Conservation (phyloP, 2,888 invertebrate species). For the Drosophila bunnanda region DNA sequence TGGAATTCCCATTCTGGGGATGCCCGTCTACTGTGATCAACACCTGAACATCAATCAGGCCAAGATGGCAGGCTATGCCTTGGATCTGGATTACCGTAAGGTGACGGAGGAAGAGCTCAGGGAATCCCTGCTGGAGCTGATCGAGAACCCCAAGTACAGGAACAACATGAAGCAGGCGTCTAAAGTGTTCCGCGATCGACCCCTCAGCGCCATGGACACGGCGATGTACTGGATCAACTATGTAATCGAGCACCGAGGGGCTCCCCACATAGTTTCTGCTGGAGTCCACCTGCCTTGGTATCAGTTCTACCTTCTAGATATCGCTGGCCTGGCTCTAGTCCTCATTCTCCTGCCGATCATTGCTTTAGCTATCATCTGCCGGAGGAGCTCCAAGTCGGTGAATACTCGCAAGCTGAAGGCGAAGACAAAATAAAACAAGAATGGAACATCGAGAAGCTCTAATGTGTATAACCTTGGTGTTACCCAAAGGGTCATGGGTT, state of each 20-base stretch:
- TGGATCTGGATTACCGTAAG: conserved; percentile 66
- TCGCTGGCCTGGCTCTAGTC: not conserved
- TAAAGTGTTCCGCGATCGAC: no score
- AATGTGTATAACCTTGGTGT: no score
- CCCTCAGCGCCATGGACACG: conserved; percentile 73
- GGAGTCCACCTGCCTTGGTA: conserved; percentile 29
- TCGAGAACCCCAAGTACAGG: conserved; percentile 81
- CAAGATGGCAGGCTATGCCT: conserved; percentile 69
- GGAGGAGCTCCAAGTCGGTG: conserved; percentile 1
- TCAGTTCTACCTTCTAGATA: not conserved
- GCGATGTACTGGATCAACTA: conserved; percentile 84
- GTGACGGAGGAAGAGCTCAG: conserved; percentile 69
- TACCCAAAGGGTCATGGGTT: no score
- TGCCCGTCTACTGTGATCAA: conserved; percentile 84
- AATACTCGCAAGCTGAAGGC: not conserved
- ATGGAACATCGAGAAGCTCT: no score
- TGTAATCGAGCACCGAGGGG: conserved; percentile 82
- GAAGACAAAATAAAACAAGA: not conserved
- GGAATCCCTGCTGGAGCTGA: conserved; percentile 76
- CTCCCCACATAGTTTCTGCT: conserved; percentile 78
- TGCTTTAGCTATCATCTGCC: conserved; percentile 18
- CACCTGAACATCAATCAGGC: conserved; percentile 74
- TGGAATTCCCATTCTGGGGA: conserved; percentile 83
- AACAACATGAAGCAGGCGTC: conserved; percentile 76
- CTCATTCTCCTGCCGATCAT: not conserved